These are phyloP conservation scores for Argyra leucocephala DNA, from an alignment of 2,888 invertebrate genomes.

Conservation along the genomic window DNA sequence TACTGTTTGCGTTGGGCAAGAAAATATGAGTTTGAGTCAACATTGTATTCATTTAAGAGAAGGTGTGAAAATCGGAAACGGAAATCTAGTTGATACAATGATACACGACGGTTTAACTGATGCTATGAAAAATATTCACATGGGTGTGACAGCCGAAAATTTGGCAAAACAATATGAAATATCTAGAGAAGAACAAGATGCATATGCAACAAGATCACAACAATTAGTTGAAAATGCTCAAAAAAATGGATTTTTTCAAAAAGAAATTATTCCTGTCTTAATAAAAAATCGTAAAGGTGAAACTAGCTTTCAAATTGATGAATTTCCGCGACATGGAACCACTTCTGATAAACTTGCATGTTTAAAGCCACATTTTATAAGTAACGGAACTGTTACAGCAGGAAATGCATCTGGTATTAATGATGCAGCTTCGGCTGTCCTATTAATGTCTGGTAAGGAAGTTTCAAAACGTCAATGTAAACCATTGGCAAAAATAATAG, in stretches of 20 bases:
- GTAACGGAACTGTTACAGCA: constrained; percentile 62
- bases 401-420: constrained; percentile 73
- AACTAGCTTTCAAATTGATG: constrained; percentile 51
- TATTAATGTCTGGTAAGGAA: constrained; percentile 57
- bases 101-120: constrained; percentile 64
- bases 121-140: constrained; percentile 61
- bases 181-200: constrained; percentile 60
- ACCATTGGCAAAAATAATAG: constrained; percentile 65
- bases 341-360: constrained; percentile 53
- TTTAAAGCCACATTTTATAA: constrained; percentile 55
- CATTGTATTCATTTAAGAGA: constrained; percentile 55
- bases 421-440: constrained; percentile 81
- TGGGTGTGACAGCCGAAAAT: constrained; percentile 78
- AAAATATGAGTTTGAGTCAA: constrained; percentile 68
- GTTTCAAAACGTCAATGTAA: constrained; percentile 48
- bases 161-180: constrained; percentile 58
- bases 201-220: constrained; percentile 59
- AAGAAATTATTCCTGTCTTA: constrained; percentile 62
- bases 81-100: constrained; percentile 55
- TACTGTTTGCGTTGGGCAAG: constrained; percentile 72
- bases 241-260: constrained; percentile 52
- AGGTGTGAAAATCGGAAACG: constrained; percentile 58
- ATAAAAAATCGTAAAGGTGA: constrained; percentile 45
- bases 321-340: constrained; percentile 56
- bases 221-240: constrained; percentile 53